phyloP scores from a whole-genome alignment of 2,113 vertebrate species.

The Mionectes macconnelli region DNA sequence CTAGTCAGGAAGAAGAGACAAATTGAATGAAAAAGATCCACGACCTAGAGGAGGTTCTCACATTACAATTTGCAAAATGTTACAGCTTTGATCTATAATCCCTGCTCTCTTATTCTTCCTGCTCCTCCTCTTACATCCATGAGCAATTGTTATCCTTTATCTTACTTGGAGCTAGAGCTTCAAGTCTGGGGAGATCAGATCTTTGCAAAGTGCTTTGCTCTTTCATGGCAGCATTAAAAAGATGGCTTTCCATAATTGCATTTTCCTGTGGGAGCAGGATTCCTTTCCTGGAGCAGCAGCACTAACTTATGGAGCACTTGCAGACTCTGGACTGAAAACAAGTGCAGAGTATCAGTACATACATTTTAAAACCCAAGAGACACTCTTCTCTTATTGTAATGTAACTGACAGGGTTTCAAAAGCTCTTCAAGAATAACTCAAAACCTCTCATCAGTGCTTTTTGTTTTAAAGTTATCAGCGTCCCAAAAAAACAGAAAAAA shows the following conservation, averaged over 20 bases:
- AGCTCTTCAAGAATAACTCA: background rate
- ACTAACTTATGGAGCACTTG: background rate
- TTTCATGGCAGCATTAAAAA: background rate
- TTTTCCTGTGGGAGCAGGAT: background rate
- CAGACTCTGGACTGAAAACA: background rate
- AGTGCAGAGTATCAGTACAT: background rate
- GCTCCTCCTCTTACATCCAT: background rate
- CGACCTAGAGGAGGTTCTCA: background rate
- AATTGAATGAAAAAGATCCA: background rate
- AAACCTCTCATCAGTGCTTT: background rate
- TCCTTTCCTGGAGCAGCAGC: background rate
- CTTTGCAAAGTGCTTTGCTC: background rate
- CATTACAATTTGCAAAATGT: background rate
- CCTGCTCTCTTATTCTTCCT: background rate
- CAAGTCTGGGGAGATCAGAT: background rate
- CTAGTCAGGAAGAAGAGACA: background rate
- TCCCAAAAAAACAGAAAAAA: background rate
- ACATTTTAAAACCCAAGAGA: background rate
- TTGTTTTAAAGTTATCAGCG: background rate
- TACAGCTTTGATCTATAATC: constrained; percentile 27
- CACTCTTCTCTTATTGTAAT: background rate
- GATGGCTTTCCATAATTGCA: background rate
- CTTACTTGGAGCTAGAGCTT: background rate
- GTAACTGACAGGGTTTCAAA: background rate
- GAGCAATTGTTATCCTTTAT: background rate